Evolutionary conservation across 2,113 vertebrate genomes (phyloP), one percentile per base, ranked within the genome.

Genomic region (Toxostoma redivivum): DNA sequence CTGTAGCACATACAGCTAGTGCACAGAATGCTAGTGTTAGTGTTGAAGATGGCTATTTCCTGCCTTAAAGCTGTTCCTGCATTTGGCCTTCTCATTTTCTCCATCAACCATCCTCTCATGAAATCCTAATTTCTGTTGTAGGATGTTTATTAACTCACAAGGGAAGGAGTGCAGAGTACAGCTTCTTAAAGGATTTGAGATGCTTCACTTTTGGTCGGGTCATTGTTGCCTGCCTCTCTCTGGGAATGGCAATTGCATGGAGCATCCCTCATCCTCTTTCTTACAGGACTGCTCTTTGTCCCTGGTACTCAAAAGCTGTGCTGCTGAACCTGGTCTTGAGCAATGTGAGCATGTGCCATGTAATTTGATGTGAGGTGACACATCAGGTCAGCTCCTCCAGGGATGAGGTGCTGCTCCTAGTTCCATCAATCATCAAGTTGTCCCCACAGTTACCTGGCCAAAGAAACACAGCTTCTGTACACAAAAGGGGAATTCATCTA

Each of bases 361-460:
- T 20, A n/a, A 25, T 18, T 57, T 3, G 0, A 9, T 12, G 30
- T 42, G 38, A n/a, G 38, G 14, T 0, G 3, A 27, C 5, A 51
- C 54, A 37, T 15, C 22, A 25, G 44, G 11, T 22, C 25, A 67
- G 17, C 7, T 22, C 11, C 37, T n/a, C 65, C 31, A 30, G 13
- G 33, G 7, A 12, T 0, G 1, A 64, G 19, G 1, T 8, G 30
- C 1, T 74, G 11, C 7, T 24, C 10, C 14, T 11, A 3, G 10
- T 10, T 47, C 25, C n/a, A 44, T 15, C 40, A 44, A 2, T 9
- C 10, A 51, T 17, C 13, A 37, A 33, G 28, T 40, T 35, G 3
- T 23, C 1, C 10, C 24, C 40, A 14, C 37, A 21, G 25, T 24
- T 24, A 11, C 27, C 37, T 22, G 23, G 27, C 18, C n/a, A 42